phyloP scores from a whole-genome alignment of 2,888 invertebrate genomes.

The Lottia gigantea region DNA sequence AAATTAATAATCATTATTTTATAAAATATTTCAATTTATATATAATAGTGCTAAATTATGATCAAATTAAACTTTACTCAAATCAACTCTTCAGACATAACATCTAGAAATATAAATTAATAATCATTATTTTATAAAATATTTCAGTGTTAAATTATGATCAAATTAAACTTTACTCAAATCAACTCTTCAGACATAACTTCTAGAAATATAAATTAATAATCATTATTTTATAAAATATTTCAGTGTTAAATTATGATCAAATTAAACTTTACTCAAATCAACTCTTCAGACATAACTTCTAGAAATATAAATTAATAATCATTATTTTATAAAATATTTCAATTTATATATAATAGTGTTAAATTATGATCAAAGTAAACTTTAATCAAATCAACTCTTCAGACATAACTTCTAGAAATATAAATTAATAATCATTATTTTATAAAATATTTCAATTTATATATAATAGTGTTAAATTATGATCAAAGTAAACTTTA shows the following conservation, averaged over 20 bases:
- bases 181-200: too few relatives aligned
- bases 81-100: too few relatives aligned
- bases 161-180: too few relatives aligned
- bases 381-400: too few relatives aligned
- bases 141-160: neutral
- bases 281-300: too few relatives aligned
- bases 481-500: neutral
- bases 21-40: neutral
- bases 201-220: too few relatives aligned
- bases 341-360: neutral
- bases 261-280: too few relatives aligned
- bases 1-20: neutral
- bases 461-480: neutral
- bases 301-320: neutral
- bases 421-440: neutral
- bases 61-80: too few relatives aligned
- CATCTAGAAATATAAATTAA: too few relatives aligned
- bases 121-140: conserved; percentile 5
- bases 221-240: too few relatives aligned
- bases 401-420: too few relatives aligned
- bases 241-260: too few relatives aligned
- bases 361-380: neutral
- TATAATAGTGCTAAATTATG: neutral
- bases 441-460: neutral
- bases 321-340: conserved; percentile 1